A percentile compares a stretch with the other conserved stretches of the same genome.
These are phyloP conservation scores for Drosophila ohnishii DNA, from an alignment of 1,140 invertebrate species.

Conservation along the genomic window DNA sequence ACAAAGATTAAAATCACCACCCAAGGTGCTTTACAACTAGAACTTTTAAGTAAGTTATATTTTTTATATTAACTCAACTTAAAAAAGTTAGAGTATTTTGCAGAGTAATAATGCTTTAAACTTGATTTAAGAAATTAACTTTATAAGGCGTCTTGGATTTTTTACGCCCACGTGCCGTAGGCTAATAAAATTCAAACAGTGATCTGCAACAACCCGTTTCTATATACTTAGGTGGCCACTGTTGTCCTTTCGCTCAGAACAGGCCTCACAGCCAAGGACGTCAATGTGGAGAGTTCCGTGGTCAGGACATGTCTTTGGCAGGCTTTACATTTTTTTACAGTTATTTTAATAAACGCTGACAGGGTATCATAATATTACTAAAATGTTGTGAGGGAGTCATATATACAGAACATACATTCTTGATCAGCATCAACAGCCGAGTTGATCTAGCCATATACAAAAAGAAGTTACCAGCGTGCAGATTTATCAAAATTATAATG, in stretches of 20 bases:
- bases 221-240: constrained; percentile 6
- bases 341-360: not conserved
- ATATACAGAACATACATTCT: no score
- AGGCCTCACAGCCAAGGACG: not conserved
- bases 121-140: not conserved
- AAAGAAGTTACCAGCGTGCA: no score
- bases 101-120: not conserved
- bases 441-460: no score
- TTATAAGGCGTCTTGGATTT: not conserved
- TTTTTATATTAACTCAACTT: not conserved
- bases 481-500: no score
- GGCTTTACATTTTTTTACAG: not conserved
- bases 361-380: not conserved
- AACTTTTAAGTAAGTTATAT: not conserved
- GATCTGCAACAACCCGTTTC: not conserved
- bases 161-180: not conserved
- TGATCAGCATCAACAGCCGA: no score
- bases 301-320: not conserved
- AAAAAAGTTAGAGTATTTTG: not conserved
- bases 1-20: not conserved
- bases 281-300: not conserved
- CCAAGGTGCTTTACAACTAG: not conserved
- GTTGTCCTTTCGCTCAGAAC: not conserved
- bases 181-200: constrained; percentile 7
- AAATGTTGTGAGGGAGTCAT: no score